These are phyloP conservation scores for Tetragonula carbonaria DNA, from an alignment of 2,888 invertebrate genomes.

Conservation along the genomic window DNA sequence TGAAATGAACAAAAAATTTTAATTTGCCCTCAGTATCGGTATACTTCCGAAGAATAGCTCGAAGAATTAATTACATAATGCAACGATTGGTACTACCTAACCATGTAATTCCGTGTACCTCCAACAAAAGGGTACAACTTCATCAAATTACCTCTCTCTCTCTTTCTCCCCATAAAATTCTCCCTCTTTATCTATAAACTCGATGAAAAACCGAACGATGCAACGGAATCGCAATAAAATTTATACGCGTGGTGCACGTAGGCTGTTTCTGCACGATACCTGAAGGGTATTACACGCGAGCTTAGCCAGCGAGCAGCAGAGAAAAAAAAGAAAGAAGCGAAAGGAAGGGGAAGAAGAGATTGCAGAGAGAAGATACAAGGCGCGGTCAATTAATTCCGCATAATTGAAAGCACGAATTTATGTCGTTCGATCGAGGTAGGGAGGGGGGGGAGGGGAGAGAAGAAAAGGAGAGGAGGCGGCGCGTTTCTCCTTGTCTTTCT, in stretches of 20 bases:
- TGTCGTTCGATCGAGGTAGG: slow-evolving; percentile 48
- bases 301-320: neutral
- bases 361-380: slow-evolving; percentile 45
- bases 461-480: slow-evolving; percentile 13
- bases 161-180: slow-evolving; percentile 9
- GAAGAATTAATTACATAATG: neutral
- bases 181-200: slow-evolving; percentile 9
- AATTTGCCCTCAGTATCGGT: too few species aligned
- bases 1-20: neutral
- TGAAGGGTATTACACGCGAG: slow-evolving; percentile 10
- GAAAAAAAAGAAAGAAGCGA: neutral
- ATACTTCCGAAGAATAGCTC: too few species aligned
- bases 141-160: neutral
- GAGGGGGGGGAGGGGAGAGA: neutral
- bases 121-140: neutral
- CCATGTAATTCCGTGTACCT: neutral
- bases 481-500: neutral
- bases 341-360: slow-evolving; percentile 13
- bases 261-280: neutral
- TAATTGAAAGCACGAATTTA: slow-evolving; percentile 69
- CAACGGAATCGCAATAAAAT: slow-evolving; percentile 40
- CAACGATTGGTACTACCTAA: neutral
- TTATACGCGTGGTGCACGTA: slow-evolving; percentile 29
- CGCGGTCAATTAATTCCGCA: slow-evolving; percentile 70
- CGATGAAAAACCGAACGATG: slow-evolving; percentile 9